phyloP scores from a whole-genome alignment of 2,797 vertebrate species.

The Gephyroberyx darwinii region DNA sequence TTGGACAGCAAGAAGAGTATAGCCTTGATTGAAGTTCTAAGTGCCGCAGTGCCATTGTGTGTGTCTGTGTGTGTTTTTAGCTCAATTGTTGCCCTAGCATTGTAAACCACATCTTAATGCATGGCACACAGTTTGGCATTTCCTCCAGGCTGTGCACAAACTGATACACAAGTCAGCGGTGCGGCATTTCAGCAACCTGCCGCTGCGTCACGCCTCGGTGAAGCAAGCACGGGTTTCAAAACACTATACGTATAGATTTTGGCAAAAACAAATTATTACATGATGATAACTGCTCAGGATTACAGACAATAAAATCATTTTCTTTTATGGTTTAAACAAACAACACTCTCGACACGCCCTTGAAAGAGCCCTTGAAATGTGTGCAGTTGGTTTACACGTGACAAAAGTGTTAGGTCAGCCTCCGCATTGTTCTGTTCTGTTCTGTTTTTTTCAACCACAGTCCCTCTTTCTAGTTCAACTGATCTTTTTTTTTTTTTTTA shows the following conservation, averaged over 20 bases:
- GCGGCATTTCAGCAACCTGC: slow-evolving; percentile 26
- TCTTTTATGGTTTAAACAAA: too few species aligned
- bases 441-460: neutral
- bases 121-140: slow-evolving; percentile 66
- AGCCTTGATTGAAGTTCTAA: slow-evolving; percentile 66
- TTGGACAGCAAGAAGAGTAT: slow-evolving; percentile 47
- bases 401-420: neutral
- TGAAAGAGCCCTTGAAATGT: too few species aligned
- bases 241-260: too few species aligned
- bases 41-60: slow-evolving; percentile 65
- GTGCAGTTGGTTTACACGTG: too few species aligned
- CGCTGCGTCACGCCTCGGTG: neutral
- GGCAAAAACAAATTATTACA: neutral
- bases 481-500: slow-evolving; percentile 10
- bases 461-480: slow-evolving; percentile 22
- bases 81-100: slow-evolving; percentile 59
- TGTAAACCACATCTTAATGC: slow-evolving; percentile 63
- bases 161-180: slow-evolving; percentile 30
- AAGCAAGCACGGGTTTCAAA: slow-evolving; percentile 1
- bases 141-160: slow-evolving; percentile 55
- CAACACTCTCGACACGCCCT: too few species aligned
- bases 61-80: slow-evolving; percentile 52
- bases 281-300: neutral
- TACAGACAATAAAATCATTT: neutral
- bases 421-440: slow-evolving; percentile 5